A percentile compares a stretch with the other conserved stretches of the same genome.
Evolutionary conservation across 2,113 vertebrate species (phyloP).

Genomic region (Calonectris borealis): DNA sequence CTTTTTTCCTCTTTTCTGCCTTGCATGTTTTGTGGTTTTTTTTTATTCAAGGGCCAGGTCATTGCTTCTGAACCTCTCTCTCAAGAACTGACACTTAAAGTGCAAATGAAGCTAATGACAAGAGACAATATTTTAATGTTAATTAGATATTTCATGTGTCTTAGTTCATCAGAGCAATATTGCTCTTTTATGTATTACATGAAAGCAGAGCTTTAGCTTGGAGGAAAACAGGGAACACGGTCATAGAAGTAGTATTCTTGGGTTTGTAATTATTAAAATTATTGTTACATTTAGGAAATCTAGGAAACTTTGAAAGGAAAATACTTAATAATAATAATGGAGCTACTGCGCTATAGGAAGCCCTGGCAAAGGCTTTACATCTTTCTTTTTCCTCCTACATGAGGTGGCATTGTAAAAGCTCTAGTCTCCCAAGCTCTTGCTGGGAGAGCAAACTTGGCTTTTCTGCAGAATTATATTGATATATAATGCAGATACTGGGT

Average conservation of each 20-base stretch:
- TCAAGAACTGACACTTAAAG: conserved; percentile 65
- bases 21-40: neutral
- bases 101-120: conserved; percentile 74
- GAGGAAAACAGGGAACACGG: conserved; percentile 72
- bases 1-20: neutral
- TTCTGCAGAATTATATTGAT: neutral
- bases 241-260: conserved; percentile 45
- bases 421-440: neutral
- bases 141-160: conserved; percentile 78
- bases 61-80: conserved; percentile 57
- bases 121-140: conserved; percentile 79
- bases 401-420: conserved; percentile 37
- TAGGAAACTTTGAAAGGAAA: conserved; percentile 60
- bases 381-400: neutral
- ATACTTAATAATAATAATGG: conserved; percentile 44
- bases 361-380: neutral
- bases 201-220: conserved; percentile 74
- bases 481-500: neutral
- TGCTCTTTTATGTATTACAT: conserved; percentile 79
- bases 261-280: conserved; percentile 74
- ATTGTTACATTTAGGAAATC: conserved; percentile 70
- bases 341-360: conserved; percentile 1
- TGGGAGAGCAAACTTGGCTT: neutral
- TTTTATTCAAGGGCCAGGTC: conserved; percentile 50
- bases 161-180: conserved; percentile 75